These are phyloP conservation scores for Operophtera brumata DNA, from an alignment of 2,888 invertebrate genomes.

Conservation along the genomic window DNA sequence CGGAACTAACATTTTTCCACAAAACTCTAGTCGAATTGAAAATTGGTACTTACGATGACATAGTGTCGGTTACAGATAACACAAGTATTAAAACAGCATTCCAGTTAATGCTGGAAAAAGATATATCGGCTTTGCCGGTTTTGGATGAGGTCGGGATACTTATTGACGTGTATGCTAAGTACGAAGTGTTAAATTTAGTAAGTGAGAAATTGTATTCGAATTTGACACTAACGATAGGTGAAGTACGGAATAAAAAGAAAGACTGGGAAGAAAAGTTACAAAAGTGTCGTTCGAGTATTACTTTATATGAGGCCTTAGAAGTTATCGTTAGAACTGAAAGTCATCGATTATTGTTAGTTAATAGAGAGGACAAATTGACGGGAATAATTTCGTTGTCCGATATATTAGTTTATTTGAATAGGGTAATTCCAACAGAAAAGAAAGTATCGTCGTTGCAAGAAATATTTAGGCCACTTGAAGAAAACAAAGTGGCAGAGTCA, in stretches of 20 bases:
- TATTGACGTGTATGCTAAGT: constrained; percentile 74
- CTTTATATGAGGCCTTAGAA: constrained; percentile 91
- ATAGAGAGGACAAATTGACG: constrained; percentile 73
- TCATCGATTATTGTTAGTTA: constrained; percentile 78
- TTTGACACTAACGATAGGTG: constrained; percentile 90
- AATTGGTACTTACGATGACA: constrained; percentile 72
- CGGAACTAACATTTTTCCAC: constrained; percentile 74
- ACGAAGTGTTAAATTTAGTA: constrained; percentile 86
- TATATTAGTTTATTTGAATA: constrained; percentile 77
- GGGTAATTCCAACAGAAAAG: constrained; percentile 74
- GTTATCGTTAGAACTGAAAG: constrained; percentile 95
- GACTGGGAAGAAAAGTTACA: constrained; percentile 96
- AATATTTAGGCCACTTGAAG: constrained; percentile 74
- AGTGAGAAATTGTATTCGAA: constrained; percentile 96
- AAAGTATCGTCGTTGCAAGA: constrained; percentile 75
- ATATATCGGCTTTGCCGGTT: constrained; percentile 73
- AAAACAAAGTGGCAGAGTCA: constrained; percentile 71
- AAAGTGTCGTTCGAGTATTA: constrained; percentile 92
- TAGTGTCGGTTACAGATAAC: constrained; percentile 64
- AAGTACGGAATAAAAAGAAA: constrained; percentile 92
- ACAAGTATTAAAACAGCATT: constrained; percentile 71
- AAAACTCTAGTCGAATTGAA: constrained; percentile 68
- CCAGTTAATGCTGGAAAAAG: constrained; percentile 67
- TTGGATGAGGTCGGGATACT: constrained; percentile 67
- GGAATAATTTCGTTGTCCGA: constrained; percentile 76